These are phyloP conservation scores for Lophotis ruficrista DNA, from an alignment of 2,113 vertebrate genomes.

Conservation along the genomic window DNA sequence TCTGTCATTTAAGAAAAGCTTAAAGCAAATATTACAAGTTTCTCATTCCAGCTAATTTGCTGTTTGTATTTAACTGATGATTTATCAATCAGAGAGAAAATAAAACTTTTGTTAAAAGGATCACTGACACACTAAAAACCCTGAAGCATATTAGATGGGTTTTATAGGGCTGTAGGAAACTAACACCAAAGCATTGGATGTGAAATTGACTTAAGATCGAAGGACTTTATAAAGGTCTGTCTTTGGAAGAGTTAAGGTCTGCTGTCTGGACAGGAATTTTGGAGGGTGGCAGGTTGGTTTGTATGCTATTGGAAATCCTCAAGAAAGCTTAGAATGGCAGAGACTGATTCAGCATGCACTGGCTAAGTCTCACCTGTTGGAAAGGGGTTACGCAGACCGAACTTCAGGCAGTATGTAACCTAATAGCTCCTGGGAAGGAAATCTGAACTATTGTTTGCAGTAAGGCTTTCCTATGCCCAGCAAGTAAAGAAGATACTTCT, in stretches of 20 bases:
- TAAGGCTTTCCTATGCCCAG: neutral
- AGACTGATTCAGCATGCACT: rapidly evolving
- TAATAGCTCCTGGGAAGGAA: neutral
- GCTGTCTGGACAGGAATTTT: neutral
- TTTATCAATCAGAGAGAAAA: neutral
- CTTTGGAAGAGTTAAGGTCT: neutral
- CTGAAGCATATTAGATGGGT: neutral
- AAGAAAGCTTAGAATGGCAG: neutral
- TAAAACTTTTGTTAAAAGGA: neutral
- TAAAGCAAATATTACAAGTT: neutral
- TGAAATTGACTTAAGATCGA: neutral
- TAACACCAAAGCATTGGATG: neutral
- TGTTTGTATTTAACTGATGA: neutral
- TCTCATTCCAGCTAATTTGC: neutral
- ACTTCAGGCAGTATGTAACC: rapidly evolving
- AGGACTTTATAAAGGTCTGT: neutral
- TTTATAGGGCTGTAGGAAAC: neutral
- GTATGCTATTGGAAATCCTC: neutral
- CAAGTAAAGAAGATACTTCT: neutral
- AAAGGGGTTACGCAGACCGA: neutral
- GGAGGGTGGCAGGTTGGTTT: neutral
- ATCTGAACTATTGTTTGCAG: neutral
- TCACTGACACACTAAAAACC: neutral
- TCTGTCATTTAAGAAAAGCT: neutral
- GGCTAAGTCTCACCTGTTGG: neutral